These are phyloP conservation scores for Euschistus heros DNA, from an alignment of 1,140 invertebrate genomes.

Conservation along the genomic window DNA sequence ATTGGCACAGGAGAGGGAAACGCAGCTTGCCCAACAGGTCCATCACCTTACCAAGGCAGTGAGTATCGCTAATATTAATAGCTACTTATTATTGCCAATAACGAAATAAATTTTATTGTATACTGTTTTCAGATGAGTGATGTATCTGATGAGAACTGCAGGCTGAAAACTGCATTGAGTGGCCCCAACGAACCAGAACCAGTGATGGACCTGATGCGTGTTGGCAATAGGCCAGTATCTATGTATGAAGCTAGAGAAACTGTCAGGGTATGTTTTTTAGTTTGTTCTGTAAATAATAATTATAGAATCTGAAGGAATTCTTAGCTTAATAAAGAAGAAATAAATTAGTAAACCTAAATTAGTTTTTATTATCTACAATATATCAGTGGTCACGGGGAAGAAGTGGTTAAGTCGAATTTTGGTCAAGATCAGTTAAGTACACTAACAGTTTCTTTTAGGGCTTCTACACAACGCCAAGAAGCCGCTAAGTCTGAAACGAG, in stretches of 20 bases:
- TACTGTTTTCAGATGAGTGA: slow-evolving; percentile 41
- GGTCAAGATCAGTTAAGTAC: too few relatives aligned
- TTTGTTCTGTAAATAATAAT: neutral
- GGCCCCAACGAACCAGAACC: slow-evolving; percentile 19
- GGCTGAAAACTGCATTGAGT: slow-evolving; percentile 43
- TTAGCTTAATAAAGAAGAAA: neutral
- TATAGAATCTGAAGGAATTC: neutral
- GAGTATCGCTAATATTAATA: neutral
- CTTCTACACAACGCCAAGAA: too few relatives aligned
- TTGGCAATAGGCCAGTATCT: slow-evolving; percentile 61
- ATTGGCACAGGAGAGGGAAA: slow-evolving; percentile 27
- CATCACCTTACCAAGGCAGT: slow-evolving; percentile 25
- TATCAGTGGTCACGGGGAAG: too few relatives aligned
- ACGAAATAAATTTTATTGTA: neutral
- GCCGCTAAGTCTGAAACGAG: too few relatives aligned
- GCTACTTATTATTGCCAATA: neutral
- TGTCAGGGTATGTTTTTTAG: slow-evolving; percentile 14
- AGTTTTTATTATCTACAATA: too few relatives aligned
- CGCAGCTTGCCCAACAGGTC: slow-evolving; percentile 29
- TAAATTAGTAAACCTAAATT: too few relatives aligned
- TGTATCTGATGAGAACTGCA: slow-evolving; percentile 56
- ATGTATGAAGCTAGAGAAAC: slow-evolving; percentile 72
- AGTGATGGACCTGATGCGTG: slow-evolving; percentile 25
- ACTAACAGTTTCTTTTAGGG: too few relatives aligned
- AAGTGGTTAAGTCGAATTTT: too few relatives aligned